A percentile compares a stretch with the other conserved stretches of the same genome.
phyloP scores from a whole-genome alignment of 92 coral and sea anemone species.

The Diadumene lineata region DNA sequence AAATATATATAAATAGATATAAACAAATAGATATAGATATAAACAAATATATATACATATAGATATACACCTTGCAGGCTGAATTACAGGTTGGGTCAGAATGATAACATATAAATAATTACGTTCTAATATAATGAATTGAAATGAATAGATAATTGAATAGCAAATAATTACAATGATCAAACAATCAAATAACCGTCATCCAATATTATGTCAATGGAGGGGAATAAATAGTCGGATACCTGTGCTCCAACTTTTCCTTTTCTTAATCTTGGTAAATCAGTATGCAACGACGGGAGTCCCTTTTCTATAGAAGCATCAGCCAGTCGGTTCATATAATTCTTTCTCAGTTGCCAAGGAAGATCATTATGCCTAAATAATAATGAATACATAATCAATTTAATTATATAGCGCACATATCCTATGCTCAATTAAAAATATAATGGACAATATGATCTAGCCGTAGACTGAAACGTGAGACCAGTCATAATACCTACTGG shows the following conservation, averaged over 20 bases:
- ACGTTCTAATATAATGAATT: too few relatives aligned
- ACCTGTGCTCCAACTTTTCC: conserved; percentile 85
- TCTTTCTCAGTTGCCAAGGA: conserved; percentile 72
- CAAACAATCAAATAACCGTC: neutral
- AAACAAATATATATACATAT: too few relatives aligned
- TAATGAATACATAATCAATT: neutral
- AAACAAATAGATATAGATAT: too few relatives aligned
- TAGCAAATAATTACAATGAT: too few relatives aligned
- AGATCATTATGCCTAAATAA: conserved; percentile 73
- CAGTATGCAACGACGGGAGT: conserved; percentile 62
- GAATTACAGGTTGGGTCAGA: neutral
- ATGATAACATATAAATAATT: too few relatives aligned
- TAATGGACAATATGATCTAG: too few relatives aligned
- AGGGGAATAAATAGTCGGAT: neutral
- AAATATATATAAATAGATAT: too few relatives aligned
- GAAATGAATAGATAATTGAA: too few relatives aligned
- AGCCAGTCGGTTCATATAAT: conserved; percentile 58
- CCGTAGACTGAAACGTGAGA: too few relatives aligned
- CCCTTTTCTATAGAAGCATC: conserved; percentile 60
- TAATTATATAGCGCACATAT: neutral
- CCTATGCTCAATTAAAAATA: neutral
- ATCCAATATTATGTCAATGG: neutral
- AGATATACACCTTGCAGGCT: neutral
- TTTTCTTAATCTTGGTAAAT: conserved; percentile 70
- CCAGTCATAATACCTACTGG: too few relatives aligned